Evolutionary conservation across 2,888 invertebrate genomes (phyloP).

Genomic region (Campoplex nolae): DNA sequence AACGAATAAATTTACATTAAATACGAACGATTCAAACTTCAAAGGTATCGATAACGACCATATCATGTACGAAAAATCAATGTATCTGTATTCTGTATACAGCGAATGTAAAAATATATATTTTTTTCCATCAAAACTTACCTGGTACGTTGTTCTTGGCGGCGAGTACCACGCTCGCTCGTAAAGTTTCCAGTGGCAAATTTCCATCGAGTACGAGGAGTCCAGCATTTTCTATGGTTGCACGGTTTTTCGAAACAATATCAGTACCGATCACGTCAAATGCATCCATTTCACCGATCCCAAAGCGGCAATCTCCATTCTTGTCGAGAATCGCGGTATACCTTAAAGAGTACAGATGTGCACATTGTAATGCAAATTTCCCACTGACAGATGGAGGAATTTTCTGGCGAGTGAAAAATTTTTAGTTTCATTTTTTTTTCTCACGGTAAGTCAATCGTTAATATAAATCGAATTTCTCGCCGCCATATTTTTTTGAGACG

Average conservation of each 20-base stretch:
- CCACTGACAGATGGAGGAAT: not conserved
- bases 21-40: not conserved
- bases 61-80: conserved; percentile 27
- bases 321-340: conserved; percentile 91
- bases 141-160: conserved; percentile 88
- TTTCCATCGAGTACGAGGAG: conserved; percentile 95
- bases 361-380: not conserved
- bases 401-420: not conserved
- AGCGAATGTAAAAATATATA: conserved; percentile 6
- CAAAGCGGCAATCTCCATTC: conserved; percentile 91
- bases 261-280: conserved; percentile 89
- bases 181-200: conserved; percentile 89
- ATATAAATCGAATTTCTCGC: not conserved
- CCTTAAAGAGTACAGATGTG: conserved; percentile 80
- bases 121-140: conserved; percentile 82
- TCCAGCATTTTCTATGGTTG: conserved; percentile 88
- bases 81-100: not conserved
- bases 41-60: conserved; percentile 10
- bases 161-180: conserved; percentile 88
- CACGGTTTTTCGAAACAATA: conserved; percentile 87
- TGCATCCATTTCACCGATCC: conserved; percentile 94
- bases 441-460: no score
- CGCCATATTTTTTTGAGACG: not conserved
- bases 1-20: not conserved
- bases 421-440: no score